phyloP scores from a whole-genome alignment of 2,888 invertebrate species.

The Thumatha senex region DNA sequence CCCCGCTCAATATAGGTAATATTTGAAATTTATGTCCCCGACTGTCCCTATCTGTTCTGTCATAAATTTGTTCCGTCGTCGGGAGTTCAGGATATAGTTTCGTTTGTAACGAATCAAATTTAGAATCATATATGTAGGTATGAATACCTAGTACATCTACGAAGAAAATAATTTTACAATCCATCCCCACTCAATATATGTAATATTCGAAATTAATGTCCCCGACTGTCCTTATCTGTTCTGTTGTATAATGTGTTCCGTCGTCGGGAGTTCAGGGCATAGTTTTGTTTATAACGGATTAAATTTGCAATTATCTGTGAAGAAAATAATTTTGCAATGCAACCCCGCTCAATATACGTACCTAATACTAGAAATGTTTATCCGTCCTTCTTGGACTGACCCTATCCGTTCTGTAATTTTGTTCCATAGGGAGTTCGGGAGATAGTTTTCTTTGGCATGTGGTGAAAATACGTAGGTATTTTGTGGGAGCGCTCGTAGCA shows the following conservation, averaged over 20 bases:
- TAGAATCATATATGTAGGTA: background rate
- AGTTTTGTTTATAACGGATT: conserved; percentile 31
- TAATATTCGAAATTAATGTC: conserved; percentile 79
- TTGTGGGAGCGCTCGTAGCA: no score
- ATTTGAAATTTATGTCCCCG: conserved; percentile 78
- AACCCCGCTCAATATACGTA: conserved; percentile 80
- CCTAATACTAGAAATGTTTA: conserved; percentile 80
- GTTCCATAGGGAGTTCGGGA: conserved; percentile 17
- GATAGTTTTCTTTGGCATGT: conserved; percentile 32
- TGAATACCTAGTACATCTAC: no score
- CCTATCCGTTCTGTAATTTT: conserved; percentile 53
- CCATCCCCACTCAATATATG: conserved; percentile 78
- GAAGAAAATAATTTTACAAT: no score
- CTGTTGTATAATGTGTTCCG: conserved; percentile 57
- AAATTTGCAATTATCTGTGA: conserved; percentile 7
- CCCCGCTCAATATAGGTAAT: conserved; percentile 81
- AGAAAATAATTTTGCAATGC: no score
- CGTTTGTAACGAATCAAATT: conserved; percentile 32
- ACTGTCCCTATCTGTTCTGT: conserved; percentile 52
- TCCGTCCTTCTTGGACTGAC: conserved; percentile 70
- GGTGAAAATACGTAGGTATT: no score
- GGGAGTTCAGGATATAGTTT: conserved; percentile 12
- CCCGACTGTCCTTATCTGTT: conserved; percentile 61
- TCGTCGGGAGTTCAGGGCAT: conserved; percentile 14
- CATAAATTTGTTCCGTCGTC: conserved; percentile 55